A percentile compares a stretch with the other conserved stretches of the same genome.
phyloP scores from a whole-genome alignment of 1,140 invertebrate species.

The Gonioctena quinquepunctata region DNA sequence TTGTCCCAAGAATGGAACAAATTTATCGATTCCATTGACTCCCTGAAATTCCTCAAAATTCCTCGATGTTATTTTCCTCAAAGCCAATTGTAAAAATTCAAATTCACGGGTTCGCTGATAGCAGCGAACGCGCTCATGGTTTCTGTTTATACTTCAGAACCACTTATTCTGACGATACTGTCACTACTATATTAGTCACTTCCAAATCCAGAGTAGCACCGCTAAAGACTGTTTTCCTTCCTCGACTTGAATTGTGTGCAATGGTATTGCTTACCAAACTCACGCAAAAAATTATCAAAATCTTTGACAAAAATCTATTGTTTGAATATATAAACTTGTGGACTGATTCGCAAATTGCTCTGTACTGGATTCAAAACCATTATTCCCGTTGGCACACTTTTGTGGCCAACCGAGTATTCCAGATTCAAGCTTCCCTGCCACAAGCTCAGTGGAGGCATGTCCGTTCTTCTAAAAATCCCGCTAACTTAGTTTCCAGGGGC shows the following conservation, averaged over 20 bases:
- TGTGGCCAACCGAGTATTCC: slow-evolving; percentile 15
- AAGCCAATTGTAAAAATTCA: not conserved
- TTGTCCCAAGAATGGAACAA: slow-evolving; percentile 35
- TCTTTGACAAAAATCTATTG: not conserved
- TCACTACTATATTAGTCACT: not conserved
- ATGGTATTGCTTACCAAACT: slow-evolving; percentile 25
- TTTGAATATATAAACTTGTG: not conserved
- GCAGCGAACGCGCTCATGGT: slow-evolving; percentile 40
- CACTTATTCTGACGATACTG: slow-evolving; percentile 3
- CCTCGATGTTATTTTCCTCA: not conserved
- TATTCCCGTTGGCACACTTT: slow-evolving; percentile 16
- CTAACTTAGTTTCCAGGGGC: slow-evolving; percentile 47
- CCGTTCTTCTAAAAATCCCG: slow-evolving; percentile 46
- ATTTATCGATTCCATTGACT: slow-evolving; percentile 9
- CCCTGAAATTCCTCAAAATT: not conserved
- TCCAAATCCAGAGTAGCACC: slow-evolving; percentile 41
- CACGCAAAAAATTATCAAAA: not conserved
- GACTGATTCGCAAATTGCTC: slow-evolving; percentile 7
- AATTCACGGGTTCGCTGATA: slow-evolving; percentile 45
- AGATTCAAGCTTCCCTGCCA: slow-evolving; percentile 37
- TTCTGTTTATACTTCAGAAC: slow-evolving; percentile 51
- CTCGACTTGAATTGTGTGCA: slow-evolving; percentile 31
- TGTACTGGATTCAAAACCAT: slow-evolving; percentile 8
- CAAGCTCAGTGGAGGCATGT: slow-evolving; percentile 45
- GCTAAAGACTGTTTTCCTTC: slow-evolving; percentile 37